These are phyloP conservation scores for Pycnomerus fuliginosus DNA, from an alignment of 2,888 invertebrate species.

Conservation along the genomic window DNA sequence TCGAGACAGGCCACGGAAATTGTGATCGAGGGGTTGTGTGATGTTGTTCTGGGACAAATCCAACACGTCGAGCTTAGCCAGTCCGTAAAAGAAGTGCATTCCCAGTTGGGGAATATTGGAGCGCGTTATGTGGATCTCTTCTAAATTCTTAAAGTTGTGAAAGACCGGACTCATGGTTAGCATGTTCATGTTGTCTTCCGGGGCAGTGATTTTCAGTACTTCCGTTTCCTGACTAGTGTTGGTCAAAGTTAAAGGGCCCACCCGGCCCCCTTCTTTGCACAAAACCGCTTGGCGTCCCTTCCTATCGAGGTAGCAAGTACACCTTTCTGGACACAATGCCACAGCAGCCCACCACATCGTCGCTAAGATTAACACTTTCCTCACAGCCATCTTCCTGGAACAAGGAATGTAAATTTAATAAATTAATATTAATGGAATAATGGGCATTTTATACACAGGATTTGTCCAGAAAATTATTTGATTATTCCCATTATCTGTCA, in stretches of 20 bases:
- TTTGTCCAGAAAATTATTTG: no score
- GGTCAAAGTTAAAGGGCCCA: conserved; percentile 61
- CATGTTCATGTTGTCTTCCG: conserved; percentile 60
- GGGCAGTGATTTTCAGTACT: conserved; percentile 68
- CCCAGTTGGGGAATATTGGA: conserved; percentile 80
- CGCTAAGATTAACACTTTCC: conserved; percentile 26
- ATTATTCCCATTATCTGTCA: no score
- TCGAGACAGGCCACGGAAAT: conserved; percentile 73
- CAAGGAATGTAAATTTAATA: conserved; percentile 18
- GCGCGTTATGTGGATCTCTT: conserved; percentile 73
- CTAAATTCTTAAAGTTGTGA: conserved; percentile 56
- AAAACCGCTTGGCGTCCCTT: conserved; percentile 60
- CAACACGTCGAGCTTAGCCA: conserved; percentile 58
- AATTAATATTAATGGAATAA: neutral
- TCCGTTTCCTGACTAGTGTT: conserved; percentile 59
- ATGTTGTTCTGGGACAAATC: conserved; percentile 78
- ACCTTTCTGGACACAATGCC: conserved; percentile 63
- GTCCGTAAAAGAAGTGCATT: conserved; percentile 75
- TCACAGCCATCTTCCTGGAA: conserved; percentile 35
- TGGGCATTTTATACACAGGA: no score
- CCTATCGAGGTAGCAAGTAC: conserved; percentile 60
- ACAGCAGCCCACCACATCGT: conserved; percentile 15
- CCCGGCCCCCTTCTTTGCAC: conserved; percentile 65
- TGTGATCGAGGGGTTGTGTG: conserved; percentile 67
- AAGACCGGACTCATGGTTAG: conserved; percentile 74